Base-by-base conservation (phyloP, 1,140 invertebrate species). In the Lepidotrigona ventralis region DNA sequence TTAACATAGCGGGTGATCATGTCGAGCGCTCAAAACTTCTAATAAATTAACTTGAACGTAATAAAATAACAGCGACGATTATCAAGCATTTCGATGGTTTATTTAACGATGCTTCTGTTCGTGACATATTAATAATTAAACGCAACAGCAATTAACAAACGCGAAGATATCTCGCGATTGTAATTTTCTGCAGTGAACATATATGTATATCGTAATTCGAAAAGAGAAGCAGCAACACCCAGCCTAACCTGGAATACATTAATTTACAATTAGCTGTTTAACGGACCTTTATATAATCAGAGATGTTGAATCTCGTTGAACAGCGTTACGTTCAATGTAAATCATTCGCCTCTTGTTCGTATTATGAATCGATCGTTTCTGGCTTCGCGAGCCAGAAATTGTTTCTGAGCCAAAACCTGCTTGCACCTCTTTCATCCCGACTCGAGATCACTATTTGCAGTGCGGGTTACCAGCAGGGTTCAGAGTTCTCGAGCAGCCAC, bases 41-140 rank as follows among this genome's bases (percentile, higher is more conserved):
- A 39, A 39, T 21, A 75, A 75, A 60, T 75, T 63, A 26, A 23
- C n/a, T 75, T 26, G 46, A 75, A 46, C 17, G 72, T 29, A 6
- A 33, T 39, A 4, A 21, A 74, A 26, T 33, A 56, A 23, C 21
- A 26, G 0, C 54, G 11, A 1, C 6, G 26, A 19, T 71, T 51
- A 9, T n/a, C 69, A 26, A 71, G 26, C 15, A 17, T 2, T n/a
- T 51, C 46, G n/a, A 8, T 26, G 9, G 69, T 17, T 26, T 5
- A 9, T 4, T n/a, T n/a, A 46, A 23, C 19, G 33, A 46, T 46
- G 39, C 11, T 23, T 17, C 12, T 46, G 29, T 14, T 46, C 11
- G 21, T 46, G 33, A 14, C n/a, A 68, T 11, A 23, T 21, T 29
- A 64, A 29, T 17, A 29, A 15, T 29, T 26, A 29, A n/a, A 64